These are phyloP conservation scores for Paralichthys olivaceus DNA, from an alignment of 2,113 vertebrate genomes.

Conservation along the genomic window DNA sequence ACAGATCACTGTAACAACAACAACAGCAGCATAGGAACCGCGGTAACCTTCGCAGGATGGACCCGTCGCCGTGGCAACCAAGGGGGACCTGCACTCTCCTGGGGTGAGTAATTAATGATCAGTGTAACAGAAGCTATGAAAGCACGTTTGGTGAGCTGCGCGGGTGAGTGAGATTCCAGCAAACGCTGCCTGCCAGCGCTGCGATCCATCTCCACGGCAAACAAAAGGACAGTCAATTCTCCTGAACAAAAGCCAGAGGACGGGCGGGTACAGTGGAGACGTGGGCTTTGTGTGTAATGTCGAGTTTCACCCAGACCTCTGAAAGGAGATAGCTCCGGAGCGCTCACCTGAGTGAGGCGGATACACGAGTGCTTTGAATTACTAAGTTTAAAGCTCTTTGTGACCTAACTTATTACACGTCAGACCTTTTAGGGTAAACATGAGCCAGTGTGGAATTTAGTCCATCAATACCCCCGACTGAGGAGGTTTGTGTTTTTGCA, in stretches of 20 bases:
- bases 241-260: slow-evolving; percentile 63
- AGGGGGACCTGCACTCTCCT: slow-evolving; percentile 36
- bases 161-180: slow-evolving; percentile 61
- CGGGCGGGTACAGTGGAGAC: slow-evolving; percentile 42
- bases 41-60: slow-evolving; percentile 17
- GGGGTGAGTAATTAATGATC: slow-evolving; percentile 73
- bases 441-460: neutral
- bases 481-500: no score
- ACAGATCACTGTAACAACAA: slow-evolving; percentile 35
- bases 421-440: neutral
- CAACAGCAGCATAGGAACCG: slow-evolving; percentile 18
- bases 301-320: neutral
- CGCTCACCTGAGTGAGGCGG: neutral
- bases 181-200: slow-evolving; percentile 62
- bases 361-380: neutral
- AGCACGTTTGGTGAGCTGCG: slow-evolving; percentile 75
- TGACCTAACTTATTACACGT: neutral
- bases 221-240: slow-evolving; percentile 77
- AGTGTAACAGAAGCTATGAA: slow-evolving; percentile 71
- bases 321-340: slow-evolving; percentile 1
- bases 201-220: slow-evolving; percentile 66
- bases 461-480: no score
- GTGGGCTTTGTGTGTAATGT: slow-evolving; percentile 33
- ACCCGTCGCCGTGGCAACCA: slow-evolving; percentile 67
- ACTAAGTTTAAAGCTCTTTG: neutral